Base-by-base conservation (phyloP, 2,113 vertebrate genomes). In the Pelobates fuscus region DNA sequence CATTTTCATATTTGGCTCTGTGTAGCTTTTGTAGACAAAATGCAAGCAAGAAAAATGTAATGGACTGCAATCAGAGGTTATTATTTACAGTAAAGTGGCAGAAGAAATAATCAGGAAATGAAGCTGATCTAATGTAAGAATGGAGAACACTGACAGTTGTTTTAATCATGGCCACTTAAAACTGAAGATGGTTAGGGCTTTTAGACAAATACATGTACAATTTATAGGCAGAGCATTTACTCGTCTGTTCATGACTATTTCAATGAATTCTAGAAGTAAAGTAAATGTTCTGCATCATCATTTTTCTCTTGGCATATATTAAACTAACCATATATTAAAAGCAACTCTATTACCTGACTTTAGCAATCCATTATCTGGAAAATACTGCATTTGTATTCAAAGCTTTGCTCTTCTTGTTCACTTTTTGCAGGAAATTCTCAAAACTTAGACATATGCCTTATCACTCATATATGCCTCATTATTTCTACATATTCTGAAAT, bases 91-190 rank as follows among this genome's bases (percentile, higher is more conserved):
- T 17, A 49, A 49, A 1, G 44, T 49, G 44, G 44, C 44, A 49
- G 44, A 49, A 49, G 18, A 49, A 49, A 14, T 49, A 49, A 49
- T 49, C 44, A 49, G 18, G 15, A 49, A 49, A 49, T 49, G 44
- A 49, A 49, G 44, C 44, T 49, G 44, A 49, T 17, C 44, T 49
- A 17, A 49, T 49, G 15, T 4, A 49, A 49, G 14, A 49, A 49
- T 49, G 15, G 18, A n/a, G 18, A 17, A 49, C 18, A 14, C 18
- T 49, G 44, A 49, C 44, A 49, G 44, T 49, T 49, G 8, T 49
- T 49, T 49, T 49, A 49, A 49, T 49, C 44, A 49, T 49, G 44
- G 14, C 44, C 44, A 49, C 44, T 49, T 49, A 49, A 49, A 7
- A 8, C 44, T 49, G 15, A 49, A n/a, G 44, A 49, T 17, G 44